Evolutionary conservation across 2,888 invertebrate species (phyloP).

Genomic region (Euzophera pinguis): DNA sequence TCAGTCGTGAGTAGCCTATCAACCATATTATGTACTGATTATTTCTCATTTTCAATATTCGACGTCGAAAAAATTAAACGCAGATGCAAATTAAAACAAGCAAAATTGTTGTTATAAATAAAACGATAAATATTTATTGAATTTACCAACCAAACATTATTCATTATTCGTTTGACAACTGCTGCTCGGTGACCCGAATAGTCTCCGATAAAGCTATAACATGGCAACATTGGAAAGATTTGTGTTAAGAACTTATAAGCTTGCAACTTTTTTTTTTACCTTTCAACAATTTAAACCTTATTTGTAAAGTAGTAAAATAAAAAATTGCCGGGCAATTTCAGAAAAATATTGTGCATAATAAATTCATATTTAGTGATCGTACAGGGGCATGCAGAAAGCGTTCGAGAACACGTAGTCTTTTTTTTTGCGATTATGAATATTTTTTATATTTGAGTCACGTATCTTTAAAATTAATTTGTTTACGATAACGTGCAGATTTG

Average conservation of each 20-base stretch:
- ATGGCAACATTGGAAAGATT: slow-evolving; percentile 18
- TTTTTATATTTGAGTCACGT: slow-evolving; percentile 6
- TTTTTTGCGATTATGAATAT: not conserved
- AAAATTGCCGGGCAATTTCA: not conserved
- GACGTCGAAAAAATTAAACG: too few species aligned
- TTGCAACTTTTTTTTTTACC: slow-evolving; percentile 1
- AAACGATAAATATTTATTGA: not conserved
- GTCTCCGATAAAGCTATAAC: slow-evolving; percentile 3
- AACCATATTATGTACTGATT: too few species aligned
- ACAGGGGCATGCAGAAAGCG: slow-evolving; percentile 10
- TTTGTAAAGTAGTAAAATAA: not conserved
- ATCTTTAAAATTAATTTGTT: slow-evolving; percentile 9
- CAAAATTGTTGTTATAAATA: not conserved
- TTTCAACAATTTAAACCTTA: not conserved
- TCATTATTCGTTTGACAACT: not conserved
- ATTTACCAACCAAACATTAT: not conserved
- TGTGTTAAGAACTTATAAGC: slow-evolving; percentile 15
- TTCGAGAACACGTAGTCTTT: slow-evolving; percentile 16
- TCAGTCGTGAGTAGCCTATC: too few species aligned
- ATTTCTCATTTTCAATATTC: too few species aligned
- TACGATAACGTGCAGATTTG: slow-evolving; percentile 4
- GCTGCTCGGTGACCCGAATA: slow-evolving; percentile 11
- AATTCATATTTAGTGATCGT: slow-evolving; percentile 21
- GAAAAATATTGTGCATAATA: slow-evolving; percentile 11
- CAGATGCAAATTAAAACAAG: not conserved